Evolutionary conservation across 2,888 invertebrate species (phyloP).

Genomic region (Gastracanthus pulcherrimus): DNA sequence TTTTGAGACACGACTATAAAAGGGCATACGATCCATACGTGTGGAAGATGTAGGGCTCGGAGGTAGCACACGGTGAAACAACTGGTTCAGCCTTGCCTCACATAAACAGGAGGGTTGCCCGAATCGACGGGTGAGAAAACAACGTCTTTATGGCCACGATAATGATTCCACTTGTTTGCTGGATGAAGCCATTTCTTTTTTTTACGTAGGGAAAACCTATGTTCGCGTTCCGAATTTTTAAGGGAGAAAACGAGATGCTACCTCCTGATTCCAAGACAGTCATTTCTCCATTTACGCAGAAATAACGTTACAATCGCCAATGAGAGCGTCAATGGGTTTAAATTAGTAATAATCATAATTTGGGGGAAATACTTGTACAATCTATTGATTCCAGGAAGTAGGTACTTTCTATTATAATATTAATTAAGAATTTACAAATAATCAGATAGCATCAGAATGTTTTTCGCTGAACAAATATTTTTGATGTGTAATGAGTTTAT

Average conservation of each 20-base stretch:
- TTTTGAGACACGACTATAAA: not conserved
- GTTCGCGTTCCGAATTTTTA: constrained; percentile 16
- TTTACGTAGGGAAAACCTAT: constrained; percentile 19
- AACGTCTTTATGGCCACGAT: constrained; percentile 63
- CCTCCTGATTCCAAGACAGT: not conserved
- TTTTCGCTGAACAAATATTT: too few species aligned
- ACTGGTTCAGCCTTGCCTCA: constrained; percentile 49
- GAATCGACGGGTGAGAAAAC: constrained; percentile 60
- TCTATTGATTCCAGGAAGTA: too few species aligned
- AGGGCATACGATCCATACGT: not conserved
- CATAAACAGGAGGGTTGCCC: constrained; percentile 60
- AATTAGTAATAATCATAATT: too few species aligned
- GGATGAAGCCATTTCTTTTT: constrained; percentile 64
- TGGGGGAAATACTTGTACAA: too few species aligned
- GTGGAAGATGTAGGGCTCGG: not conserved
- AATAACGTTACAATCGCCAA: too few species aligned
- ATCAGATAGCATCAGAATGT: too few species aligned
- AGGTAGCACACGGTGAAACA: constrained; percentile 12
- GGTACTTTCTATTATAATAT: too few species aligned
- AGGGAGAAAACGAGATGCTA: not conserved
- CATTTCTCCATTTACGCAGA: not conserved
- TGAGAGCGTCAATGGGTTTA: too few species aligned
- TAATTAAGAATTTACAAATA: too few species aligned
- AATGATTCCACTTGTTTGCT: constrained; percentile 68
- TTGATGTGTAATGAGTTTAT: not conserved